phyloP scores from a whole-genome alignment of 2,888 invertebrate genomes.

The Spodoptera exigua region DNA sequence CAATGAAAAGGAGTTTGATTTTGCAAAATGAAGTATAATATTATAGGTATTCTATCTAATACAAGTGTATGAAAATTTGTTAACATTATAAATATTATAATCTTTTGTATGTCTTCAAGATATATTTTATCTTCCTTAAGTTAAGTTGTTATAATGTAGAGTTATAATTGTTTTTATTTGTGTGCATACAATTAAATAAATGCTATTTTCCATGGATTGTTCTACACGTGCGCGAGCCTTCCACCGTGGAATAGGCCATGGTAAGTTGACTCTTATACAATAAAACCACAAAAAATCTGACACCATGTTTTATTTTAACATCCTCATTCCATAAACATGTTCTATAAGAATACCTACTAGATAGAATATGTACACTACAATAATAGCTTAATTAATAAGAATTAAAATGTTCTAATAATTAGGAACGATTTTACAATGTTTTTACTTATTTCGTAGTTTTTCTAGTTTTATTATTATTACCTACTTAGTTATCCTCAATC shows the following conservation, averaged over 20 bases:
- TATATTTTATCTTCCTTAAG: conserved; percentile 47
- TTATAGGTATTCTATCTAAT: conserved; percentile 60
- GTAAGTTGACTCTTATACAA: conserved; percentile 81
- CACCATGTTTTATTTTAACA: conserved; percentile 68
- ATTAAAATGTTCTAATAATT: conserved; percentile 24
- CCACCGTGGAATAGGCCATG: conserved; percentile 86
- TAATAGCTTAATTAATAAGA: conserved; percentile 9
- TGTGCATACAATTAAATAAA: conserved; percentile 81
- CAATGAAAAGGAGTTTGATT: conserved; percentile 33
- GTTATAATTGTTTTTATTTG: conserved; percentile 63
- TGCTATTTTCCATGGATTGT: conserved; percentile 87
- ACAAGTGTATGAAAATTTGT: conserved; percentile 48
- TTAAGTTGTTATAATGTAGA: conserved; percentile 63
- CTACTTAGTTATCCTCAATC: background rate
- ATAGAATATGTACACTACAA: conserved; percentile 30
- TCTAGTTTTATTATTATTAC: no score
- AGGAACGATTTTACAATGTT: conserved; percentile 25
- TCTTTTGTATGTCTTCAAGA: conserved; percentile 48
- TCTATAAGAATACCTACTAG: background rate
- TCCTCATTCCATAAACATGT: conserved; percentile 13
- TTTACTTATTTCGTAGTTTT: no score
- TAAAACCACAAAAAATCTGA: conserved; percentile 74
- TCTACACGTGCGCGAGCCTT: conserved; percentile 82
- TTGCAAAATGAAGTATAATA: conserved; percentile 22
- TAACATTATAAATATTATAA: conserved; percentile 51